These are phyloP conservation scores for Hemibagrus wyckioides DNA, from an alignment of 2,113 vertebrate species.

Conservation along the genomic window DNA sequence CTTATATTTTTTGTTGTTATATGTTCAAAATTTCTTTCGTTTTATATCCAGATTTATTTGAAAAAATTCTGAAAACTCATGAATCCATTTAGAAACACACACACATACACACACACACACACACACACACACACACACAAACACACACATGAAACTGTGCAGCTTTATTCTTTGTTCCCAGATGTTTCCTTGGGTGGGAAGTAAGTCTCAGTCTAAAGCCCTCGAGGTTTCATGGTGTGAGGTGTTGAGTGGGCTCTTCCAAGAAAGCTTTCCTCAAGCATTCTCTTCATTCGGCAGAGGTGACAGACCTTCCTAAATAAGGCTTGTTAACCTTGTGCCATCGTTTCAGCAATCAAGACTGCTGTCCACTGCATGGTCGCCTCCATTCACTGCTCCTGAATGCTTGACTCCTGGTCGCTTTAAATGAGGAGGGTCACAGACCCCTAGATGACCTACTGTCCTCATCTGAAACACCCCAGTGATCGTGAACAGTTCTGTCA, in stretches of 20 bases:
- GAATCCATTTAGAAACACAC: background rate
- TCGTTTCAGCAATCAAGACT: conserved; percentile 65
- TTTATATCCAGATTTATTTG: background rate
- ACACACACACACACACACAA: conserved; percentile 39
- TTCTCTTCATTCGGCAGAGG: conserved; percentile 62
- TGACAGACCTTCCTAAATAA: conserved; percentile 71
- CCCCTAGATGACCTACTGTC: conserved; percentile 64
- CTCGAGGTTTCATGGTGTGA: conserved; percentile 63
- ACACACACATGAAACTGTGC: conserved; percentile 4
- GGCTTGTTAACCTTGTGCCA: conserved; percentile 68
- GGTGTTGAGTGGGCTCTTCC: conserved; percentile 55
- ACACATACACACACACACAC: conserved; percentile 26
- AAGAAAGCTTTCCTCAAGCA: conserved; percentile 40
- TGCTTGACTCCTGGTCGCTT: conserved; percentile 61
- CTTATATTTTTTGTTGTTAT: background rate
- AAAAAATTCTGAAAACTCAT: background rate
- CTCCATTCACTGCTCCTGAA: conserved; percentile 72
- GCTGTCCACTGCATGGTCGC: conserved; percentile 72
- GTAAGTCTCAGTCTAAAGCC: conserved; percentile 56
- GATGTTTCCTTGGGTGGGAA: conserved; percentile 59
- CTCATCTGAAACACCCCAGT: conserved; percentile 61
- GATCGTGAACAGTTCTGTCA: conserved; percentile 54
- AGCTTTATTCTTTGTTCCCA: conserved; percentile 57
- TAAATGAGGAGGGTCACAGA: conserved; percentile 67
- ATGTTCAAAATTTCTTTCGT: background rate